phyloP scores from a whole-genome alignment of 2,797 vertebrate genomes.

The Myotis daubentonii region DNA sequence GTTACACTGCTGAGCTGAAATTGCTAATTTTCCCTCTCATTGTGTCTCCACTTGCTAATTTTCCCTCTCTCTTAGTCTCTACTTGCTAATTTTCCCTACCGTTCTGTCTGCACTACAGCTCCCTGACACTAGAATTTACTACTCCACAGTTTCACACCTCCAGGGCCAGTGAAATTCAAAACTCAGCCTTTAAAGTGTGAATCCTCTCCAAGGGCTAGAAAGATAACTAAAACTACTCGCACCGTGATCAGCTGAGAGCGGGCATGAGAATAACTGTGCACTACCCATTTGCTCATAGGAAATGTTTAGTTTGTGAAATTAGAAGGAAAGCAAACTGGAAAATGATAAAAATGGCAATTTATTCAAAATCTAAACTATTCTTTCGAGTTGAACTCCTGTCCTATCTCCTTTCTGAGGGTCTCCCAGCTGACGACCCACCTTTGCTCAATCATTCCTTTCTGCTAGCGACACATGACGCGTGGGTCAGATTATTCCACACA shows the following conservation, averaged over 20 bases:
- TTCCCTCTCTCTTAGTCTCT: background rate
- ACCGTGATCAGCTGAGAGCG: background rate
- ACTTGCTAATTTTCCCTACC: background rate
- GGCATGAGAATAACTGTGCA: constrained; percentile 19
- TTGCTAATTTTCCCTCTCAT: background rate
- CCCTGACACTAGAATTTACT: background rate
- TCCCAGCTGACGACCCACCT: background rate
- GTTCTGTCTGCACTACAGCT: background rate
- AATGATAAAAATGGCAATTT: constrained; percentile 29
- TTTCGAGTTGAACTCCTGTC: background rate
- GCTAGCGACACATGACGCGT: background rate
- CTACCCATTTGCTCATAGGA: background rate
- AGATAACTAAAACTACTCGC: background rate
- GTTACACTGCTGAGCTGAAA: background rate
- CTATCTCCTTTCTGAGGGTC: background rate
- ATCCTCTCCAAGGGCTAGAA: background rate
- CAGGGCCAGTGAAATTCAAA: background rate
- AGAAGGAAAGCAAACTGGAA: background rate
- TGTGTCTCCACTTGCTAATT: background rate
- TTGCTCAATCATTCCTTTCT: background rate
- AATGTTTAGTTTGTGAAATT: background rate
- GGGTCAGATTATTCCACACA: background rate
- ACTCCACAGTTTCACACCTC: background rate
- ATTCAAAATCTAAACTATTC: background rate
- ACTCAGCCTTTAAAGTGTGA: background rate